Percentiles rank a stretch among this genome's conserved stretches.
These are phyloP conservation scores for Gisinianus flammeolus DNA, from an alignment of 2,888 invertebrate genomes.

Conservation along the genomic window DNA sequence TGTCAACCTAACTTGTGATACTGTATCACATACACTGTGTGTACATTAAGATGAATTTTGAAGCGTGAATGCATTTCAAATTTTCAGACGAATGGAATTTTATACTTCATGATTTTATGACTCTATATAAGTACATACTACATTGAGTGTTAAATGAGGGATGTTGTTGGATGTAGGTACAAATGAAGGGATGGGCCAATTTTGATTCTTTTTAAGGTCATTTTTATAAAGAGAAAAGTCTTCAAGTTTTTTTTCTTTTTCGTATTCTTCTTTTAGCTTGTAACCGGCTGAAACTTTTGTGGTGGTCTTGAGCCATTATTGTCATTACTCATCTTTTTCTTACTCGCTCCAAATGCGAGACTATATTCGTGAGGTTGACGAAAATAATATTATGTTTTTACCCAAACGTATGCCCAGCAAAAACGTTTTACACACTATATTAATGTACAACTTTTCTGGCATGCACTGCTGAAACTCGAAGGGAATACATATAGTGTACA, in stretches of 20 bases:
- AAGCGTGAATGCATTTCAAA: neutral
- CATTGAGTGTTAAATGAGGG: neutral
- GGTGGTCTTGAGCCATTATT: slow-evolving; percentile 18
- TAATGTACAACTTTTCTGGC: too few species aligned
- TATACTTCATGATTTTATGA: neutral
- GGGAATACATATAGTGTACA: neutral
- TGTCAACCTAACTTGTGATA: too few species aligned
- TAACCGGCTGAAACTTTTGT: neutral
- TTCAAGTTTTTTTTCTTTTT: neutral
- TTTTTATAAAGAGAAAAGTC: neutral
- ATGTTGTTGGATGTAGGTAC: neutral
- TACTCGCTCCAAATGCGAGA: slow-evolving; percentile 19
- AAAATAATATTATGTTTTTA: neutral
- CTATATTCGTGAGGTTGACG: neutral
- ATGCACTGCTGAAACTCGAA: too few species aligned
- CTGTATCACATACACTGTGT: neutral
- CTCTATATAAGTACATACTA: neutral
- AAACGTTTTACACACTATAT: neutral
- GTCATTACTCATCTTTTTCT: neutral
- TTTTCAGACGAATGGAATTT: too few species aligned
- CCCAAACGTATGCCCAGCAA: neutral
- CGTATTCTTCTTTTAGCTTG: neutral
- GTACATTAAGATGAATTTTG: neutral
- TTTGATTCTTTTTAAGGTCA: neutral
- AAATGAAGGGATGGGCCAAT: neutral